Evolutionary conservation across 1,140 invertebrate genomes (phyloP).

Genomic region (Potamilus streckersoni): DNA sequence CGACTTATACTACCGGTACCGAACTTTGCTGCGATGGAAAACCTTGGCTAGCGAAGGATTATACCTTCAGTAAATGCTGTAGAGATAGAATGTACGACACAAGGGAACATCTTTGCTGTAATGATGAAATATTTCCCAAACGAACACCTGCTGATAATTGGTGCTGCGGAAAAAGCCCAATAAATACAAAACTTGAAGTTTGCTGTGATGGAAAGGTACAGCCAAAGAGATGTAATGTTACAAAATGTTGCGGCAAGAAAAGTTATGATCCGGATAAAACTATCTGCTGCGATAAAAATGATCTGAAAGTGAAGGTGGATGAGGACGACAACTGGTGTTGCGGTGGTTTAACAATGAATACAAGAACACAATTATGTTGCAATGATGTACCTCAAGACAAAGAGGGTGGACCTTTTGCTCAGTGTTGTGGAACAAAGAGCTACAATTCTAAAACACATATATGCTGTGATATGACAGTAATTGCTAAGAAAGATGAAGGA

Average conservation of each 20-base stretch:
- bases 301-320: neutral
- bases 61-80: too few species aligned
- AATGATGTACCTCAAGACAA: constrained; percentile 2
- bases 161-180: constrained; percentile 16
- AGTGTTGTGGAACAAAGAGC: constrained; percentile 22
- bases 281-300: constrained; percentile 4
- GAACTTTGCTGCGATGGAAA: constrained; percentile 27
- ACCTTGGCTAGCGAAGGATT: too few species aligned
- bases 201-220: too few species aligned
- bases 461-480: constrained; percentile 11
- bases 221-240: neutral
- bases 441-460: constrained; percentile 23
- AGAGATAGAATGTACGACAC: too few species aligned
- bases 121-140: constrained; percentile 6
- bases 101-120: constrained; percentile 3
- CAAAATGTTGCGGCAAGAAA: constrained; percentile 15
- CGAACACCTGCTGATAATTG: constrained; percentile 6
- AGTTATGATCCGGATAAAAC: constrained; percentile 13
- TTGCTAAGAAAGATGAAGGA: neutral
- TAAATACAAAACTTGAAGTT: constrained; percentile 8
- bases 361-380: constrained; percentile 19
- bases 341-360: constrained; percentile 17
- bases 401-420: neutral
- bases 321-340: constrained; percentile 9
- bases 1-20: constrained; percentile 20